phyloP scores from a whole-genome alignment of 2,797 vertebrate species.

The Rousettus madagascariensis region DNA sequence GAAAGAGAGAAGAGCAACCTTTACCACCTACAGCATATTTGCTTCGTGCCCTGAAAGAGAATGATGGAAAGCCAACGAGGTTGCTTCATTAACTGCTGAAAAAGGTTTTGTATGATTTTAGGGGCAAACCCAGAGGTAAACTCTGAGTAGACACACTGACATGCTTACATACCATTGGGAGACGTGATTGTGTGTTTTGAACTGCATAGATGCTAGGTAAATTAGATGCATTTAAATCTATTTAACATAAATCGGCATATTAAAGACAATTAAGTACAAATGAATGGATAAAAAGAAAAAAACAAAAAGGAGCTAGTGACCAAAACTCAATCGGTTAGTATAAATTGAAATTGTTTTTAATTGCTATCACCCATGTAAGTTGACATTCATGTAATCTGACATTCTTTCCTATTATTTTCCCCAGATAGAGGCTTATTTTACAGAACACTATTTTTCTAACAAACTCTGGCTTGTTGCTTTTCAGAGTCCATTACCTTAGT shows the following conservation, averaged over 20 bases:
- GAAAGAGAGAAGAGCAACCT: background rate
- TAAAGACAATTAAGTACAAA: background rate
- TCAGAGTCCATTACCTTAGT: conserved; percentile 69
- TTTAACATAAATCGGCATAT: background rate
- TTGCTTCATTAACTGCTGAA: background rate
- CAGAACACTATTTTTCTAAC: conserved; percentile 65
- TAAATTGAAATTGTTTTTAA: conserved; percentile 43
- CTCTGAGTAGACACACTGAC: background rate
- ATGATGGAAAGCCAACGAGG: background rate
- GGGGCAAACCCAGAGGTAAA: background rate
- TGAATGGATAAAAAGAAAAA: background rate
- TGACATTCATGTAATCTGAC: background rate
- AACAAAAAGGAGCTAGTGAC: background rate
- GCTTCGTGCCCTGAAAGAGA: background rate
- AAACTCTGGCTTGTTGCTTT: conserved; percentile 67
- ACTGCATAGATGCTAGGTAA: background rate
- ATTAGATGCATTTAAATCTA: background rate
- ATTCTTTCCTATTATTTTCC: conserved; percentile 46
- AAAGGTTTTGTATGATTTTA: background rate
- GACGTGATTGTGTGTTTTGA: background rate
- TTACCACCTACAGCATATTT: background rate
- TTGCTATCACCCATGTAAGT: conserved; percentile 59
- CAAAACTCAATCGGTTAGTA: conserved; percentile 31
- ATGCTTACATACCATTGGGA: background rate
- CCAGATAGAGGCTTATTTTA: conserved; percentile 61